These are phyloP conservation scores for Stenopsyche tienmushanensis DNA, from an alignment of 1,140 invertebrate species.

Conservation along the genomic window DNA sequence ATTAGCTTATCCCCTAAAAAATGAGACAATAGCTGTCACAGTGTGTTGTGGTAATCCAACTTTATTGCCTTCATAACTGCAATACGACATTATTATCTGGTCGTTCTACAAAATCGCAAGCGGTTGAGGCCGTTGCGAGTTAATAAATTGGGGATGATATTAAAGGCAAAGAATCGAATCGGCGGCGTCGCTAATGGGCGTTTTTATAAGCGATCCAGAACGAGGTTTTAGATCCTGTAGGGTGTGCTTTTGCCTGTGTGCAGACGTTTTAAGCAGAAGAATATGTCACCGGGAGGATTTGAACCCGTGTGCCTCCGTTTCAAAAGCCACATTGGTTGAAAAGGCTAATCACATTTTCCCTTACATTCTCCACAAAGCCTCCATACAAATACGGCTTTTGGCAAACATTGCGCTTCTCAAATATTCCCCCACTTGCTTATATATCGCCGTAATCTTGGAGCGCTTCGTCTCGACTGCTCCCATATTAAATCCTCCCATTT, in stretches of 20 bases:
- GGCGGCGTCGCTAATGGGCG: too few relatives aligned
- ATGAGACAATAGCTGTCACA: neutral
- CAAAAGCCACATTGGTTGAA: slow-evolving; percentile 8
- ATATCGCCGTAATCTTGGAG: too few relatives aligned
- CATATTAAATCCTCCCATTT: too few relatives aligned
- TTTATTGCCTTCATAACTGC: slow-evolving; percentile 2
- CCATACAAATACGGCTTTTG: neutral
- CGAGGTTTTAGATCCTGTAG: too few relatives aligned
- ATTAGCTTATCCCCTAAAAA: slow-evolving; percentile 1
- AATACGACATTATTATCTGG: slow-evolving; percentile 3
- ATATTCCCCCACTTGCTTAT: too few relatives aligned
- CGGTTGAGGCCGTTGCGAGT: neutral
- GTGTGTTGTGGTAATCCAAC: neutral
- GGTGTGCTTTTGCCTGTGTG: too few relatives aligned
- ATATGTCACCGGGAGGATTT: too few relatives aligned
- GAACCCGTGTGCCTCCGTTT: neutral
- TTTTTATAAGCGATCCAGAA: too few relatives aligned
- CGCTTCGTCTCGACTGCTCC: too few relatives aligned
- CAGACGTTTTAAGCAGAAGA: too few relatives aligned
- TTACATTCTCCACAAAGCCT: neutral
- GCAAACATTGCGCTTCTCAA: neutral
- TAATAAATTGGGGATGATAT: too few relatives aligned
- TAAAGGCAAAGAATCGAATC: too few relatives aligned
- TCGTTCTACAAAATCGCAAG: neutral
- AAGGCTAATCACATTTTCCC: slow-evolving; percentile 7